Evolutionary conservation across 1,140 invertebrate species (phyloP).

Genomic region (Drosophila aff.): DNA sequence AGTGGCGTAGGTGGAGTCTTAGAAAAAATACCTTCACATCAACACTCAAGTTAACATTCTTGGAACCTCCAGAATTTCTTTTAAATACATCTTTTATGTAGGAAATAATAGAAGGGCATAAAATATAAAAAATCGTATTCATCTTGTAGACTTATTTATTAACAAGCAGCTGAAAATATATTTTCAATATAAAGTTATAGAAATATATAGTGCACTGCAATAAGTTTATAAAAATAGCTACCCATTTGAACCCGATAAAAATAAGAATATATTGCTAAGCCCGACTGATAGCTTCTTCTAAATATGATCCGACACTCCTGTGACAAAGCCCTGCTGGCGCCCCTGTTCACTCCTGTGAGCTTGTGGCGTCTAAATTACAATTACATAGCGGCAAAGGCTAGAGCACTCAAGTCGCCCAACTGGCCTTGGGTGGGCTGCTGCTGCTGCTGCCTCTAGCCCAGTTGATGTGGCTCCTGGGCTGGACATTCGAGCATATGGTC

Average conservation of each 20-base stretch:
- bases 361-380: conserved; percentile 73
- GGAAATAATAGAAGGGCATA: not conserved
- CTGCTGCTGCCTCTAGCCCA: conserved; percentile 1
- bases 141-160: too few species aligned
- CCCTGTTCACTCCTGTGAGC: conserved; percentile 16
- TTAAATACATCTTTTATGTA: not conserved
- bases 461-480: conserved; percentile 47
- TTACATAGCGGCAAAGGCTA: conserved; percentile 53
- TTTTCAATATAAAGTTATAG: not conserved
- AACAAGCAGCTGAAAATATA: not conserved
- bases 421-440: conserved; percentile 44
- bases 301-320: conserved; percentile 3
- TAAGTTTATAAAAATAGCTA: too few species aligned
- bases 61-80: not conserved
- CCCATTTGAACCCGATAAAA: too few species aligned
- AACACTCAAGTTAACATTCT: not conserved
- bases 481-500: conserved; percentile 75
- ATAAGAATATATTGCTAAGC: not conserved
- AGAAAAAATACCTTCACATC: not conserved
- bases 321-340: not conserved
- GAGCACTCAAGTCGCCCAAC: conserved; percentile 56
- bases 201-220: too few species aligned
- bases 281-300: not conserved
- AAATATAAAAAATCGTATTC: not conserved
- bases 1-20: conserved; percentile 6